These are phyloP conservation scores for Megaceryle maxima DNA, from an alignment of 2,113 vertebrate species.

Conservation along the genomic window DNA sequence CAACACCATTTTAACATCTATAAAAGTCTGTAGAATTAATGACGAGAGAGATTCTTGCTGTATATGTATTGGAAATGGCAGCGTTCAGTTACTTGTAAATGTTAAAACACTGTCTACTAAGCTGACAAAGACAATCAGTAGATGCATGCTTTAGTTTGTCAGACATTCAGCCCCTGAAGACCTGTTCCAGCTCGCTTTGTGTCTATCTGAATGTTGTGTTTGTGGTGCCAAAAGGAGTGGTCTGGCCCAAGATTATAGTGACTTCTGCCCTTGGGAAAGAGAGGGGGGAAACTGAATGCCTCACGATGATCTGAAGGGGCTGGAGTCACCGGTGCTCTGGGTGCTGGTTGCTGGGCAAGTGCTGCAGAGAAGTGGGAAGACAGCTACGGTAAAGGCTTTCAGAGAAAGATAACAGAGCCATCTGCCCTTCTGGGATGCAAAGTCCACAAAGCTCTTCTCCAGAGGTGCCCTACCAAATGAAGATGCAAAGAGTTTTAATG, in stretches of 20 bases:
- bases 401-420: neutral
- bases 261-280: neutral
- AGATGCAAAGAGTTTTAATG: neutral
- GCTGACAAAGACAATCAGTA: conserved; percentile 65
- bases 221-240: neutral
- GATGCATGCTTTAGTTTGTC: conserved; percentile 47
- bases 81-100: conserved; percentile 58
- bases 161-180: conserved; percentile 22
- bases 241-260: neutral
- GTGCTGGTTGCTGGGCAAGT: neutral
- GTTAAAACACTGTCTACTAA: conserved; percentile 59
- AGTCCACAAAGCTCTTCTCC: neutral
- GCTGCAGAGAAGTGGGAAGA: neutral
- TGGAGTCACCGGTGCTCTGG: neutral
- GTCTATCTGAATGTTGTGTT: neutral
- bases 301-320: neutral
- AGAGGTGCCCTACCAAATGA: neutral
- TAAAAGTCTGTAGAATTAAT: conserved; percentile 41
- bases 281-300: neutral
- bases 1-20: conserved; percentile 42
- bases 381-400: neutral
- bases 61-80: conserved; percentile 63
- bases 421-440: neutral
- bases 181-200: neutral
- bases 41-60: conserved; percentile 9